phyloP scores from a whole-genome alignment of 2,888 invertebrate species.

The Volucella inanis region DNA sequence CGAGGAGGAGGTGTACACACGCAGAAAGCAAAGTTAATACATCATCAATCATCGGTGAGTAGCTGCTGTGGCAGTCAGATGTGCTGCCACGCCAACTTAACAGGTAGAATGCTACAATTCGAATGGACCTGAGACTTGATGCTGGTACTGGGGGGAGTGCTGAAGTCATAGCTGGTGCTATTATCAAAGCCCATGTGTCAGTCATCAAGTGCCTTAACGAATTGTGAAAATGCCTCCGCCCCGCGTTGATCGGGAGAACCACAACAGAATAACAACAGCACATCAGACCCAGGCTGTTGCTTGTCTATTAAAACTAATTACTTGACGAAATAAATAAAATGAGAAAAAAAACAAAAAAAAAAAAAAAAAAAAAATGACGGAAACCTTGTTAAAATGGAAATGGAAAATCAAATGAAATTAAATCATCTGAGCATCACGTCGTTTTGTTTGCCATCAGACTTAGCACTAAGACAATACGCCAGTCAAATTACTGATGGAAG shows the following conservation, averaged over 20 bases:
- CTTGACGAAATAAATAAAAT: constrained; percentile 69
- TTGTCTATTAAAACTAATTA: constrained; percentile 75
- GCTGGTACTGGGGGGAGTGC: too few species aligned
- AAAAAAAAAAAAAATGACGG: neutral
- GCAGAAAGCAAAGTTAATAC: constrained; percentile 75
- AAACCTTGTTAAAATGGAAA: constrained; percentile 7
- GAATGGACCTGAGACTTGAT: too few species aligned
- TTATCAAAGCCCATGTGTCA: constrained; percentile 56
- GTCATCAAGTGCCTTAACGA: constrained; percentile 64
- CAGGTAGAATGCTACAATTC: constrained; percentile 44
- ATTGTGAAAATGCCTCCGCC: constrained; percentile 57
- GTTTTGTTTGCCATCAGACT: constrained; percentile 58
- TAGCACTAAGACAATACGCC: constrained; percentile 36
- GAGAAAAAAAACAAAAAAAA: neutral
- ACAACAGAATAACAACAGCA: constrained; percentile 44
- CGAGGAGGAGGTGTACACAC: constrained; percentile 71
- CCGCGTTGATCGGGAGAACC: neutral
- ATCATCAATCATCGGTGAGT: constrained; percentile 71
- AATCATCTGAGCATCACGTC: constrained; percentile 73
- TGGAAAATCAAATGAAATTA: constrained; percentile 71
- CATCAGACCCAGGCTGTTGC: constrained; percentile 62
- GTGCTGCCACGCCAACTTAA: constrained; percentile 68
- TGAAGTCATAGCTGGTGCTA: too few species aligned
- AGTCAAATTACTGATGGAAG: neutral
- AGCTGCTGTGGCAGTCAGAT: constrained; percentile 59